A percentile compares a stretch with the other conserved stretches of the same genome.
Evolutionary conservation across 2,888 invertebrate species (phyloP).

Genomic region (Anodontia alba): DNA sequence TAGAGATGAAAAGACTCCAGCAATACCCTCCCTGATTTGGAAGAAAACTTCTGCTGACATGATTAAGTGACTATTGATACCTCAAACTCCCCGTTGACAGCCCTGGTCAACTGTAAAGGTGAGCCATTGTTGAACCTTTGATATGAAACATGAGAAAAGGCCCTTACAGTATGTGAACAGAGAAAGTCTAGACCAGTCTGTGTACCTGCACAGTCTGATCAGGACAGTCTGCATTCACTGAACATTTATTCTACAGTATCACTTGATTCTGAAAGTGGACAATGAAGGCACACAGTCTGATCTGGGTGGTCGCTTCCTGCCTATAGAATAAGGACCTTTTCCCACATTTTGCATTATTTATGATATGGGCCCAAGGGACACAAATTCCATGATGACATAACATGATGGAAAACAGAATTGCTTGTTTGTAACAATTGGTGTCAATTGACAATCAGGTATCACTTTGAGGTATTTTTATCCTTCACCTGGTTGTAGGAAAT

Average conservation of each 20-base stretch:
- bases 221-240: no score
- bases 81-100: background rate
- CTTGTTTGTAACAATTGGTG: background rate
- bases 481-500: background rate
- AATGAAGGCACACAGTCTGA: no score
- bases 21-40: background rate
- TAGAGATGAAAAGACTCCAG: background rate
- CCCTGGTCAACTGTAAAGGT: background rate
- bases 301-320: no score
- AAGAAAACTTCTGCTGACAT: no score
- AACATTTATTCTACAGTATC: no score
- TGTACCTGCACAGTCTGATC: no score
- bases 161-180: no score
- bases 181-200: no score
- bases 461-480: background rate
- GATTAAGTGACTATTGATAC: background rate
- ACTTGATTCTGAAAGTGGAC: no score
- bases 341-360: no score
- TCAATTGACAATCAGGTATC: slow-evolving; percentile 5
- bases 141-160: no score
- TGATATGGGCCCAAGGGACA: background rate
- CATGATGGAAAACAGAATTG: background rate
- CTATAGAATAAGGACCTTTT: no score
- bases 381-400: slow-evolving; percentile 3
- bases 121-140: background rate